Percentiles rank a stretch among this genome's conserved stretches.
phyloP scores from a whole-genome alignment of 2,113 vertebrate species.

The Malurus cyaneus region DNA sequence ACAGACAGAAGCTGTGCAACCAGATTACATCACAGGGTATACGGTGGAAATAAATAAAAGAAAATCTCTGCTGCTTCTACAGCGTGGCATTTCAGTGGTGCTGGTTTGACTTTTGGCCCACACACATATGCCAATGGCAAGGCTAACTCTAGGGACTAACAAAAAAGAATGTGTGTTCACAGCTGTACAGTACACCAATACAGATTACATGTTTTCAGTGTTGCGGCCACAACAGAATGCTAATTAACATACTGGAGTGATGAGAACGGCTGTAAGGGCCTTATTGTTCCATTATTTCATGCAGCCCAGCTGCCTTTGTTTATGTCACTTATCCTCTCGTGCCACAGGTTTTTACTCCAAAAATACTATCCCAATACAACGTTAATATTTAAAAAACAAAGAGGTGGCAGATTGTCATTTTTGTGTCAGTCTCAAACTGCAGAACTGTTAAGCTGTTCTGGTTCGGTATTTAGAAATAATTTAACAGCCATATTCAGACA shows the following conservation, averaged over 20 bases:
- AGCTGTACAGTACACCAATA: slow-evolving; percentile 87
- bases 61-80: slow-evolving; percentile 68
- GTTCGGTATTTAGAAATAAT: slow-evolving; percentile 87
- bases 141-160: slow-evolving; percentile 82
- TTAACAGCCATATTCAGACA: slow-evolving; percentile 82
- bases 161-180: slow-evolving; percentile 84
- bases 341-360: slow-evolving; percentile 85
- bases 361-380: slow-evolving; percentile 83
- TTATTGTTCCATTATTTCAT: slow-evolving; percentile 88
- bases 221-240: slow-evolving; percentile 86
- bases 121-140: slow-evolving; percentile 82
- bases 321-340: slow-evolving; percentile 84
- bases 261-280: slow-evolving; percentile 82
- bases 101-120: slow-evolving; percentile 83
- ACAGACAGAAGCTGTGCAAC: slow-evolving; percentile 48
- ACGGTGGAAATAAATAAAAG: slow-evolving; percentile 60
- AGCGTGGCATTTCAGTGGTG: slow-evolving; percentile 70
- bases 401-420: slow-evolving; percentile 86
- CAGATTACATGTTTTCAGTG: slow-evolving; percentile 88
- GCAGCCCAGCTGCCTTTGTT: slow-evolving; percentile 87
- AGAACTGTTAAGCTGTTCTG: slow-evolving; percentile 82
- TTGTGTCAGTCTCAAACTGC: slow-evolving; percentile 82
- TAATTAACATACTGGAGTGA: slow-evolving; percentile 87
- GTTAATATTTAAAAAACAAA: slow-evolving; percentile 89
- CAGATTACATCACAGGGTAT: slow-evolving; percentile 72